These are phyloP conservation scores for Oreochromis grahami DNA, from an alignment of 2,797 vertebrate species.

Conservation along the genomic window DNA sequence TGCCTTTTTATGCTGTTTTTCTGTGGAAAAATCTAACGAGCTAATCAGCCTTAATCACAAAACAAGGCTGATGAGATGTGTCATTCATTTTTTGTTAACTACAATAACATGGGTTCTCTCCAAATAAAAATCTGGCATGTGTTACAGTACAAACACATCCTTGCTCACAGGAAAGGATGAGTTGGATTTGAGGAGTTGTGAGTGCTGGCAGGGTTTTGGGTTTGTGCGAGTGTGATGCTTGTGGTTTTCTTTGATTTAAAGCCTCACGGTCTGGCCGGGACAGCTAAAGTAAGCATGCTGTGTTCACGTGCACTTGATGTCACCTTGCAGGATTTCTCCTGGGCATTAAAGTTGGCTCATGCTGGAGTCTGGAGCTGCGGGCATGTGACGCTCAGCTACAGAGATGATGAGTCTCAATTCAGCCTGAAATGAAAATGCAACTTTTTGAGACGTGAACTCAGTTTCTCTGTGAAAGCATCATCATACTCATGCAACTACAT, in stretches of 20 bases:
- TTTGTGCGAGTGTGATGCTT: not conserved
- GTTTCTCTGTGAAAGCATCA: not conserved
- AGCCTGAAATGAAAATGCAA: not conserved
- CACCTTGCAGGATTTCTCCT: constrained; percentile 4
- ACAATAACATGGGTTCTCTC: not conserved
- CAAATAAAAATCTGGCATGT: not conserved
- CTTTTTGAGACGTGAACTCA: not conserved
- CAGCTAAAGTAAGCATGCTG: not conserved
- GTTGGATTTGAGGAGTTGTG: not conserved
- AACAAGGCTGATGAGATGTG: not conserved
- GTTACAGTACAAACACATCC: not conserved
- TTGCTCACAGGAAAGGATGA: not conserved
- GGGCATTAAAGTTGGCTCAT: not conserved
- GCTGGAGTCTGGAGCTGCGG: not conserved
- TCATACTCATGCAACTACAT: not conserved
- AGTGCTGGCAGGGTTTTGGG: not conserved
- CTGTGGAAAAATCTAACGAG: not conserved
- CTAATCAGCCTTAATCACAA: not conserved
- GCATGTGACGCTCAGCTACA: not conserved
- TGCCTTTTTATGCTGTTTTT: accelerated
- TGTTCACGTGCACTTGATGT: not conserved
- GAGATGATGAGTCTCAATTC: not conserved
- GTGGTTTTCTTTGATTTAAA: not conserved
- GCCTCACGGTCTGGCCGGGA: not conserved
- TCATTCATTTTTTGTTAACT: not conserved